phyloP scores from a whole-genome alignment of 1,140 invertebrate genomes.

The Medauroidea extradentata region DNA sequence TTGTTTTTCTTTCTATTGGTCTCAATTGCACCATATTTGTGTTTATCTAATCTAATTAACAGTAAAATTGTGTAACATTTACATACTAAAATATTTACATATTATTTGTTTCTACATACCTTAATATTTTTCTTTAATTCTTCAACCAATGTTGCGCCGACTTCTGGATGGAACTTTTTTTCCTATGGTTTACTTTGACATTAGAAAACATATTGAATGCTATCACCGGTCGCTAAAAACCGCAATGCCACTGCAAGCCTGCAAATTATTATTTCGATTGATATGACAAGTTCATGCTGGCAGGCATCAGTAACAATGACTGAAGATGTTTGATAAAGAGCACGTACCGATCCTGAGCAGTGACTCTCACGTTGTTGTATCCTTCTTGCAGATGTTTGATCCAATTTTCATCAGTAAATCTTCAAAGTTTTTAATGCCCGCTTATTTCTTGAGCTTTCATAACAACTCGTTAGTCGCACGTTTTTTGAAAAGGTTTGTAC shows the following conservation, averaged over 20 bases:
- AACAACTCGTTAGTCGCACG: too few species aligned
- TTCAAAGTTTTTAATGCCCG: constrained; percentile 27
- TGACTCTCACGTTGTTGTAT: constrained; percentile 24
- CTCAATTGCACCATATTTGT: too few species aligned
- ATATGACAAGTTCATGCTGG: too few species aligned
- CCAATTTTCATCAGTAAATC: constrained; percentile 19
- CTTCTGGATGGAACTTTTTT: constrained; percentile 28
- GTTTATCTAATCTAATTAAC: too few species aligned
- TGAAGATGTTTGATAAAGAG: too few species aligned
- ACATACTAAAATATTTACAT: too few species aligned
- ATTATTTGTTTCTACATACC: constrained; percentile 13
- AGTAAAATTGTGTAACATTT: too few species aligned
- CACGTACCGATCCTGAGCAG: not conserved
- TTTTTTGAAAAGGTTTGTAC: too few species aligned
- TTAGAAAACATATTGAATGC: constrained; percentile 29
- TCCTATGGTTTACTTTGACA: constrained; percentile 31
- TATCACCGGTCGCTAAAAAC: constrained; percentile 32
- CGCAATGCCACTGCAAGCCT: constrained; percentile 27
- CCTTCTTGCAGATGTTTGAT: constrained; percentile 20
- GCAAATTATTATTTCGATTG: not conserved
- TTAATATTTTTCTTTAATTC: constrained; percentile 24
- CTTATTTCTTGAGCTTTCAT: constrained; percentile 5
- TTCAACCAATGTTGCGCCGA: constrained; percentile 25
- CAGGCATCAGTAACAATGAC: too few species aligned
- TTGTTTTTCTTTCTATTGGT: too few species aligned